Evolutionary conservation across 2,888 invertebrate species (phyloP).

Genomic region (Idaea biselata): DNA sequence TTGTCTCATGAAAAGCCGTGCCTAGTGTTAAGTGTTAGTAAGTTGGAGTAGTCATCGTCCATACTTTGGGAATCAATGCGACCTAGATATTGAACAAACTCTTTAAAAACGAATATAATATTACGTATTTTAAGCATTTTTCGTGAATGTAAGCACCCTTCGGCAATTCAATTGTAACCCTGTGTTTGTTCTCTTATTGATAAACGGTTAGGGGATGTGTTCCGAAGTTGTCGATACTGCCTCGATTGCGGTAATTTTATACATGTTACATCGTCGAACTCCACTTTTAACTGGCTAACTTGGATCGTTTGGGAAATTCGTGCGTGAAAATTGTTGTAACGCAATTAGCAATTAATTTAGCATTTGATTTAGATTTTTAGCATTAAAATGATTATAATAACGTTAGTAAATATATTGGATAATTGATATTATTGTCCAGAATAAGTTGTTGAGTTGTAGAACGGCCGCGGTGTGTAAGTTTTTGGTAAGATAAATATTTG

Average conservation of each 20-base stretch:
- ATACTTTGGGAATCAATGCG: no score
- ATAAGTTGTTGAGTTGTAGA: neutral
- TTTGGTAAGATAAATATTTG: neutral
- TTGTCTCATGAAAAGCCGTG: no score
- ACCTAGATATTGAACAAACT: no score
- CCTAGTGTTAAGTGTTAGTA: no score
- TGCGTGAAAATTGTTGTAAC: neutral
- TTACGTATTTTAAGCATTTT: neutral
- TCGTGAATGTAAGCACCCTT: neutral
- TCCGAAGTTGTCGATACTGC: neutral
- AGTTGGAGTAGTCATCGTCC: no score
- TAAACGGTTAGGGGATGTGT: neutral
- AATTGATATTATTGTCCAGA: neutral
- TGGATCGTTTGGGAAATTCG: neutral
- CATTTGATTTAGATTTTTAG: neutral
- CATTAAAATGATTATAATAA: neutral
- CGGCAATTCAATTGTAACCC: neutral
- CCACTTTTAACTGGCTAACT: neutral
- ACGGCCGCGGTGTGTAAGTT: neutral
- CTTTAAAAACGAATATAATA: neutral
- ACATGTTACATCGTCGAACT: neutral
- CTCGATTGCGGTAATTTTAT: neutral
- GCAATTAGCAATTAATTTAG: neutral
- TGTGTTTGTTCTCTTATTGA: neutral
- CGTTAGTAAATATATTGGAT: neutral